Evolutionary conservation across 1,140 invertebrate species (phyloP).

Genomic region (Rhagoletis pomonella): DNA sequence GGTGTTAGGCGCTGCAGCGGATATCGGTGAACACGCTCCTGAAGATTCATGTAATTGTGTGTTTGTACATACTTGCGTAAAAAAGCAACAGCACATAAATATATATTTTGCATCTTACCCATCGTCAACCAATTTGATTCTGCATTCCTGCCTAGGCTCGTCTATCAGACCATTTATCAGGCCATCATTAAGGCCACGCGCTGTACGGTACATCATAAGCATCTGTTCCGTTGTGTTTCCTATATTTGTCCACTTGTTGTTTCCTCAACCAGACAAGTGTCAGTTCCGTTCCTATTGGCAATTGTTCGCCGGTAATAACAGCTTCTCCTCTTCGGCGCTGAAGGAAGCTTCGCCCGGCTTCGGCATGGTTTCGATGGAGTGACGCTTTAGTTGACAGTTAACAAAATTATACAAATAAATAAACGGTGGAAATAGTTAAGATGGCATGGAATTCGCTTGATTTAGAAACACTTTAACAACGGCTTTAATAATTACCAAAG

Average conservation of each 20-base stretch:
- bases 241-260: background rate
- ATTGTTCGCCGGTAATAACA: constrained; percentile 29
- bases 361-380: background rate
- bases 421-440: background rate
- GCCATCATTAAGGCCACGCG: background rate
- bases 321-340: background rate
- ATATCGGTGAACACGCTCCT: background rate
- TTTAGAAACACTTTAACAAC: too few relatives aligned
- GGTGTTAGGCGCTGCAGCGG: background rate
- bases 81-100: background rate
- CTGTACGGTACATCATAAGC: background rate
- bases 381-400: background rate
- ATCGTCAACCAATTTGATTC: background rate
- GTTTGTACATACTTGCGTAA: background rate
- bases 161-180: background rate
- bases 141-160: background rate
- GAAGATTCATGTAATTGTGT: too few relatives aligned
- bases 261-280: constrained; percentile 27
- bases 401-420: background rate
- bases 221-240: background rate
- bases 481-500: too few relatives aligned
- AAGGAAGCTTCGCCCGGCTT: background rate
- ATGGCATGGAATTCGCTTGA: background rate
- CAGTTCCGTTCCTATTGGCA: constrained; percentile 34
- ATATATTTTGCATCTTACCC: background rate